These are phyloP conservation scores for Otolemur crassicaudatus DNA, from an alignment of 2,797 vertebrate species.

Conservation along the genomic window DNA sequence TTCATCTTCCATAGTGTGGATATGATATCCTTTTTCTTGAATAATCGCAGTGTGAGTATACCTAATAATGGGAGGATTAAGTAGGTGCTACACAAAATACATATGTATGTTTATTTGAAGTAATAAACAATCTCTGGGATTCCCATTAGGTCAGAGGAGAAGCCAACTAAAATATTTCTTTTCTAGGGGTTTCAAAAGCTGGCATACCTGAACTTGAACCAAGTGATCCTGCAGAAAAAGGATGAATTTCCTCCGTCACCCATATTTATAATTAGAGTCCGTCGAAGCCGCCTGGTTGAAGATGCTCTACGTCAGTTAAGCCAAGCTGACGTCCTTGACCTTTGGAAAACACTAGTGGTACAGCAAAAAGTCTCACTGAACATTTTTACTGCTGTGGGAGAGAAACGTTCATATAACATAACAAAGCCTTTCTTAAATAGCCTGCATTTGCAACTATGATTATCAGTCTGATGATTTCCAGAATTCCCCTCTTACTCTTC, in stretches of 20 bases:
- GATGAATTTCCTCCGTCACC: not conserved
- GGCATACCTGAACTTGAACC: fast-evolving
- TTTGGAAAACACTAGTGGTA: constrained; percentile 79
- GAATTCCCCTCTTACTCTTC: constrained; percentile 12
- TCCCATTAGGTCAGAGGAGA: not conserved
- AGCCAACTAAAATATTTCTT: constrained; percentile 53
- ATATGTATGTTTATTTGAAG: not conserved
- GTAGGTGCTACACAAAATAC: not conserved
- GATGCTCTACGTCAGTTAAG: constrained; percentile 79
- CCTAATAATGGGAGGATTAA: not conserved
- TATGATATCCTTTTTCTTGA: constrained; percentile 16
- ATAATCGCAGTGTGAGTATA: not conserved
- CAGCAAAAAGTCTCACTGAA: not conserved
- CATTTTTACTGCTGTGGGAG: not conserved
- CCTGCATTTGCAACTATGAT: not conserved
- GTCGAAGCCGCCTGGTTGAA: constrained; percentile 75
- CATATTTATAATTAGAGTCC: constrained; percentile 61
- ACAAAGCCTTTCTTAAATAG: not conserved
- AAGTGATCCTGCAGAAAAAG: fast-evolving
- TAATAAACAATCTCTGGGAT: not conserved
- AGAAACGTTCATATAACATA: not conserved
- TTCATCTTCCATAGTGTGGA: not conserved
- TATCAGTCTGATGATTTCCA: constrained; percentile 15
- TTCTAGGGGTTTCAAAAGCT: not conserved
- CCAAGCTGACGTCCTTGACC: constrained; percentile 47